Evolutionary conservation across 2,113 vertebrate species (phyloP).

Genomic region (Eira barbara): DNA sequence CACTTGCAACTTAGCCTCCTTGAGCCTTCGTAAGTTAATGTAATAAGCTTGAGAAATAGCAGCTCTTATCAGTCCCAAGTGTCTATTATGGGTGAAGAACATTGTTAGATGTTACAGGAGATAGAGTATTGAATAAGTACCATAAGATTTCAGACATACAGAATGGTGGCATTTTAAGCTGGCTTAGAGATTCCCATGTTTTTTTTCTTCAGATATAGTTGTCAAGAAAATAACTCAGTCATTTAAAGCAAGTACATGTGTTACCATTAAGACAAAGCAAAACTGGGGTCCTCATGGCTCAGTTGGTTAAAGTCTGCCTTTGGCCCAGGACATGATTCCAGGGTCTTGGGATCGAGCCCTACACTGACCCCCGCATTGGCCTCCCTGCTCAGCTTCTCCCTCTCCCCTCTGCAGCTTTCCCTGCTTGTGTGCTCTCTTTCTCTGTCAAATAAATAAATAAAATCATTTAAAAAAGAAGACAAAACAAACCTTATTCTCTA

Average conservation of each 20-base stretch:
- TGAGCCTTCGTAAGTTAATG: neutral
- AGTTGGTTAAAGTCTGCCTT: neutral
- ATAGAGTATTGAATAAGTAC: neutral
- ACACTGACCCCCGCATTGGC: neutral
- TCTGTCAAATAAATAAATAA: neutral
- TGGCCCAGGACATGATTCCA: neutral
- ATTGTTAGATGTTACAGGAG: neutral
- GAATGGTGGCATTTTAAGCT: neutral
- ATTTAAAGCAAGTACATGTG: neutral
- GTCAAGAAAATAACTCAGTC: neutral
- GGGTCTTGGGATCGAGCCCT: neutral
- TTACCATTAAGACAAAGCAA: neutral
- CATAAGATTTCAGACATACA: neutral
- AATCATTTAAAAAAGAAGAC: neutral
- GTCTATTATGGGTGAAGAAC: neutral
- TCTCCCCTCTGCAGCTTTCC: neutral
- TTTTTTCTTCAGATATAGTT: neutral
- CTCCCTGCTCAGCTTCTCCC: neutral
- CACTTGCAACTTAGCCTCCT: constrained; percentile 40
- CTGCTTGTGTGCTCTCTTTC: neutral
- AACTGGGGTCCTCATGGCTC: neutral
- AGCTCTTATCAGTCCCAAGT: neutral
- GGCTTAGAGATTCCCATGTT: neutral
- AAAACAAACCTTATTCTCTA: neutral
- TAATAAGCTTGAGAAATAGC: neutral